Conservation (phyloP, 2,113 vertebrate species). For the Delphinapterus leucas region DNA sequence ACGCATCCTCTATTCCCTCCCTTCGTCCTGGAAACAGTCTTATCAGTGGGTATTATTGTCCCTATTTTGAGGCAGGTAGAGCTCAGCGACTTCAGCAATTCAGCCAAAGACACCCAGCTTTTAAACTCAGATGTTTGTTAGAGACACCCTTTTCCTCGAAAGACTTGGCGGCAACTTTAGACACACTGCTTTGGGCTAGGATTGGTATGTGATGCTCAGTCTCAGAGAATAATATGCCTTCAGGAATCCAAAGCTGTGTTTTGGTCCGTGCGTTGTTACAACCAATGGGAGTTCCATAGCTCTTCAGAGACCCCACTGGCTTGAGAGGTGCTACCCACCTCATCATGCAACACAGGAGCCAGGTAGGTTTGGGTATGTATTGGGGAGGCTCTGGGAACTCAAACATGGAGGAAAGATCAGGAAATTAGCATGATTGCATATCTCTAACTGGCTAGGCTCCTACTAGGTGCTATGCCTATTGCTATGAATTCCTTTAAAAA, state of each 20-base stretch:
- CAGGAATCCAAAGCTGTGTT: neutral
- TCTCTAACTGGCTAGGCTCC: neutral
- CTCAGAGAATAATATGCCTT: neutral
- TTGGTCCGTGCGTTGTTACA: too few relatives aligned
- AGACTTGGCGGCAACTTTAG: neutral
- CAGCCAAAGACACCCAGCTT: neutral
- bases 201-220: fast-evolving
- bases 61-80: neutral
- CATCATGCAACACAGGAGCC: neutral
- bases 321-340: neutral
- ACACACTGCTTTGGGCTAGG: fast-evolving
- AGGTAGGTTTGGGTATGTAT: neutral
- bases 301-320: neutral
- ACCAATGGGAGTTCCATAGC: neutral
- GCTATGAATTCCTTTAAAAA: neutral
- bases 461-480: neutral
- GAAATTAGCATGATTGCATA: fast-evolving
- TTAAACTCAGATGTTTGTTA: neutral
- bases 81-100: neutral
- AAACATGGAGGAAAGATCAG: neutral
- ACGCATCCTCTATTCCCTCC: neutral
- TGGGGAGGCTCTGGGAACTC: neutral
- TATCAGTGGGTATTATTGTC: fast-evolving
- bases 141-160: neutral
- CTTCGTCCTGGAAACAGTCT: neutral